Evolutionary conservation across 2,888 invertebrate genomes (phyloP), one percentile per base, ranked within the genome.

Genomic region (Leptopterna dolabrata): DNA sequence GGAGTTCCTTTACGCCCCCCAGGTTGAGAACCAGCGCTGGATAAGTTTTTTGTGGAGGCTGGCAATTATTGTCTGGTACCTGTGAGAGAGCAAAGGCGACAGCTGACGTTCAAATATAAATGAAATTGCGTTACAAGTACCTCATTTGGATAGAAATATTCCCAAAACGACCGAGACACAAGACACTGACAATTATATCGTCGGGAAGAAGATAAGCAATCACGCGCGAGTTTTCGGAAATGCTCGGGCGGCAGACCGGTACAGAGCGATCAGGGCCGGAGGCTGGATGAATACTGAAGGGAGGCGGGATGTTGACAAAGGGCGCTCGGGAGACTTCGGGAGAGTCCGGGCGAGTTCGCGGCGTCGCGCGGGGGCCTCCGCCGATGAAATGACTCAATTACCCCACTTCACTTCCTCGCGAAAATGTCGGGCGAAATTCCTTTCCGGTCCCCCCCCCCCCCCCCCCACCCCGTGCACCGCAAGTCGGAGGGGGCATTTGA

Each of bases 271-370:
- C n/a, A n/a, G n/a, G 29, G 13, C 9, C 24, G 78, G 78, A 43
- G 45, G 19, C 78, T 78, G 78, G 78, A 47, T 47, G 43, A 45
- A 47, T 45, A 78, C 78, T 78, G 78, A 78, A 78, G 78, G 47
- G 9, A 19, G 78, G 45, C 30, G 41, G 41, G 16, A 16, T 30
- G 30, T 43, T 30, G 27, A 41, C 41, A 43, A 41, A 19, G 47
- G 47, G 14, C 6, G 27, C 1, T 78, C 78, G 78, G 78, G 47
- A n/a, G 45, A 24, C n/a, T 45, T 78, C 78, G 78, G 24, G 45
- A 0, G 45, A 43, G 14, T 14, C 27, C 78, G 78, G 45, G 14
- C 2, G 19, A 14, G 45, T 14, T 78, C 78, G 78, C 45, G 78
- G 78, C 19, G 4, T 14, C 16, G 36, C 19, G 4, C 73, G 71